These are phyloP conservation scores for Oscheius onirici DNA, from an alignment of 2,888 invertebrate species.

Conservation along the genomic window DNA sequence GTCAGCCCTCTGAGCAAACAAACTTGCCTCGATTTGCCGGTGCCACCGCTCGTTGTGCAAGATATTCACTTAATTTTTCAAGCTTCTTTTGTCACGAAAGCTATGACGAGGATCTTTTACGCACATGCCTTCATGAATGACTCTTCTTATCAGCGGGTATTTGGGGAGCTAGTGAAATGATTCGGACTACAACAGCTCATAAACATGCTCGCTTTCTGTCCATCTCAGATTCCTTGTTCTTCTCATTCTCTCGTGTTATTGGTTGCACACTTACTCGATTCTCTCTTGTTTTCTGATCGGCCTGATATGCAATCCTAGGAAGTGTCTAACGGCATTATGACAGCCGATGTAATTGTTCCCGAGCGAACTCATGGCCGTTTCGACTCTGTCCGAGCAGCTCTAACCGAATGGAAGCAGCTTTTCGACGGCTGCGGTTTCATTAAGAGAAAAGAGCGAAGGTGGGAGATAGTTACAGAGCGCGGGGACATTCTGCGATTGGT, in stretches of 20 bases:
- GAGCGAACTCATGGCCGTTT: constrained; percentile 25
- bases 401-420: constrained; percentile 53
- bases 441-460: constrained; percentile 51
- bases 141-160: too few species aligned
- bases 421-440: constrained; percentile 60
- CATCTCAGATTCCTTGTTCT: constrained; percentile 11
- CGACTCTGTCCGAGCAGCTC: constrained; percentile 46
- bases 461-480: not conserved
- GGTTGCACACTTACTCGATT: constrained; percentile 2
- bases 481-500: not conserved
- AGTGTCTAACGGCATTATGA: constrained; percentile 17
- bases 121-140: too few species aligned
- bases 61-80: constrained; percentile 3
- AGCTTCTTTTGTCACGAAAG: too few species aligned
- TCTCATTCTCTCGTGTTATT: constrained; percentile 8
- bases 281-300: not conserved
- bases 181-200: not conserved
- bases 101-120: too few species aligned
- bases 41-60: constrained; percentile 20
- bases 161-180: too few species aligned
- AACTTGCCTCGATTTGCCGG: constrained; percentile 26
- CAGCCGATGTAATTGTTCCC: constrained; percentile 27
- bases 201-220: not conserved
- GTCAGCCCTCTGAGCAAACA: constrained; percentile 28
- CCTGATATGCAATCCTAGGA: not conserved